Base-by-base conservation (phyloP, 2,797 vertebrate species). In the Propithecus deckenii region DNA sequence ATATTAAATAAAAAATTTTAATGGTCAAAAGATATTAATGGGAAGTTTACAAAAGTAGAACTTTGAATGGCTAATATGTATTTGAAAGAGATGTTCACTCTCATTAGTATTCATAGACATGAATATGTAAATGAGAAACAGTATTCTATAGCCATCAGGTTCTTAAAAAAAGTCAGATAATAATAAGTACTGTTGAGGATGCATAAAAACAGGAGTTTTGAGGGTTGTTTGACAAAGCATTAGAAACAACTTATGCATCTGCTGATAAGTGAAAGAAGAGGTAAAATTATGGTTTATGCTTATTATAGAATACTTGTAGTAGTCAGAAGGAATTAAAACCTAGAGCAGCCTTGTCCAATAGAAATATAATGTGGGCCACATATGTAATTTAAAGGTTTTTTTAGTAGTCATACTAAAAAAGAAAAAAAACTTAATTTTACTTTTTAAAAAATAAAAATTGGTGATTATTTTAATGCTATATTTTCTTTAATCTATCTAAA, bases 41-140 rank as follows among this genome's bases (percentile, higher is more conserved):
- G 43, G 15, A 11, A 57, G 48, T 91, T 81, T 48, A 48, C 11
- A 81, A 20, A 93, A 93, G 5, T 8, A 30, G 35, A 80, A 91
- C 1, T 6, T 52, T 59, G 25, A 93, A 72, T 87, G 43, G 7
- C 14, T 55, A 67, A 67, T 81, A 57, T 30, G 32, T 88, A 63
- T 92, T 69, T 91, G 41, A 55, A 91, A 80, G 65, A 85, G 38
- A 41, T 63, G 11, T 76, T 38, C 35, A 41, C 2, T 28, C 48
- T 78, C 11, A 25, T 80, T 91, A 69, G 13, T 79, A 88, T 94
- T 86, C 57, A 86, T n/a, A 93, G 8, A 52, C 1, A 50, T 38
- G 57, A 46, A 23, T 93, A 25, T 88, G 96, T 71, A 91, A 74
- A 91, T 89, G n/a, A 75, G 52, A 94, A 48, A 20, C 22, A 61